A percentile compares a stretch with the other conserved stretches of the same genome.
These are phyloP conservation scores for Nerophis ophidion DNA, from an alignment of 2,113 vertebrate species.

Conservation along the genomic window DNA sequence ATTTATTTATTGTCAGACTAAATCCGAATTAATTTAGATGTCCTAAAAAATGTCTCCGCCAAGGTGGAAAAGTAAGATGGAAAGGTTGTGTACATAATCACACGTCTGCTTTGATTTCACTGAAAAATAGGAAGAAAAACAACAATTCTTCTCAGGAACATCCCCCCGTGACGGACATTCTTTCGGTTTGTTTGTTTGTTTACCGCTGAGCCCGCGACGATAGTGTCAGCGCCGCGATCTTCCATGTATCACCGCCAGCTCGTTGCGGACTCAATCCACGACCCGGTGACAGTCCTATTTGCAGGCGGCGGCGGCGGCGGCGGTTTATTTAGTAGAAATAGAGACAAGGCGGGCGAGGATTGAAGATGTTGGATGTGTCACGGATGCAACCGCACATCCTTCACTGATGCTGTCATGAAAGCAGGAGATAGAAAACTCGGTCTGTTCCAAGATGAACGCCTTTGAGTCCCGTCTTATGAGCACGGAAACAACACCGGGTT, in stretches of 20 bases:
- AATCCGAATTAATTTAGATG: no score
- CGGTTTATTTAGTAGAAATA: constrained; percentile 41
- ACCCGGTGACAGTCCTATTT: constrained; percentile 52
- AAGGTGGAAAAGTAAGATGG: no score
- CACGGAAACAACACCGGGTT: no score
- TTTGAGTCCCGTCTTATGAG: no score
- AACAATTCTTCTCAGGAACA: neutral
- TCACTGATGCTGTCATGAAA: constrained; percentile 40
- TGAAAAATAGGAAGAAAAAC: constrained; percentile 3
- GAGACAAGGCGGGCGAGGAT: constrained; percentile 30
- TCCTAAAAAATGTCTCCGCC: no score
- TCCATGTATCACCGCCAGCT: constrained; percentile 48
- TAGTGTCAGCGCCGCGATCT: constrained; percentile 34
- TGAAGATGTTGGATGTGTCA: constrained; percentile 53
- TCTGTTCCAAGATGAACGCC: no score
- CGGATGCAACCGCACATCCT: constrained; percentile 35
- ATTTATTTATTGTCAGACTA: no score
- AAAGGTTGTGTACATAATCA: neutral
- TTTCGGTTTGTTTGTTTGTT: constrained; percentile 40
- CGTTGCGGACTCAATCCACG: constrained; percentile 7
- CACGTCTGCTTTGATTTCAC: neutral
- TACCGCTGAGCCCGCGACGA: constrained; percentile 28
- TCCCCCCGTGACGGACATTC: constrained; percentile 19
- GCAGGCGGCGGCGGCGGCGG: constrained; percentile 15
- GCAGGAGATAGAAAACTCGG: constrained; percentile 9